Evolutionary conservation across 2,113 vertebrate genomes (phyloP), one percentile per base, ranked within the genome.

Genomic region (Cavia aperea): DNA sequence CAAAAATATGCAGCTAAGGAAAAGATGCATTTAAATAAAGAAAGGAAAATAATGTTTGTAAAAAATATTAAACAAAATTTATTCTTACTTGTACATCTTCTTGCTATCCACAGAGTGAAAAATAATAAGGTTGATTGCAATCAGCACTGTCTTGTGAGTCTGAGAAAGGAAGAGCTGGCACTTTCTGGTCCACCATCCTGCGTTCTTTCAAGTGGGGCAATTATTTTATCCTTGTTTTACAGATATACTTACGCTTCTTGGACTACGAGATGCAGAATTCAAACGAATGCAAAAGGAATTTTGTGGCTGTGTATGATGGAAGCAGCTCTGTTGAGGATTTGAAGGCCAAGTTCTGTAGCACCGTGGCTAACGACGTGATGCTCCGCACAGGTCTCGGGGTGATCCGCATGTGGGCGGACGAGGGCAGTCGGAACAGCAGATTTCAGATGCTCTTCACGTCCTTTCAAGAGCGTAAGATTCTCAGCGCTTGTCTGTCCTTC

Each of bases 201-300:
- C 73, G 82, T 77, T 81, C 73, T 84, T 77, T 81, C 86, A 11
- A 88, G 24, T 65, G 39, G 91, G 68, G 29, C 33, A 23, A 21
- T 95, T 65, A 33, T 51, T 10, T 90, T 75, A 58, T 62, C 90
- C 92, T 43, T 93, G 31, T 95, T 90, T 97, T 88, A 29, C 96
- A 99, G 99, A 99, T 99, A 97, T 99, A 99, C 97, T 98, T 99
- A 88, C 97, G 99, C 43, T 99, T 99, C 97, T 98, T 99, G 96
- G 99, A 99, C 97, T 99, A 99, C 5, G 99, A 99, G 97, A 99
- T 99, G 99, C 98, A 99, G 97, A 99, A 99, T 95, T 99, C 99
- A 81, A 99, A 99, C 0, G 99, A 99, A 94, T 99, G 99, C 97
- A 99, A 99, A 96, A 97, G 99, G 94, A 99, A 99, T 96, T 99